Base-by-base conservation (phyloP, 2,113 vertebrate species). In the Charadrius vociferus region DNA sequence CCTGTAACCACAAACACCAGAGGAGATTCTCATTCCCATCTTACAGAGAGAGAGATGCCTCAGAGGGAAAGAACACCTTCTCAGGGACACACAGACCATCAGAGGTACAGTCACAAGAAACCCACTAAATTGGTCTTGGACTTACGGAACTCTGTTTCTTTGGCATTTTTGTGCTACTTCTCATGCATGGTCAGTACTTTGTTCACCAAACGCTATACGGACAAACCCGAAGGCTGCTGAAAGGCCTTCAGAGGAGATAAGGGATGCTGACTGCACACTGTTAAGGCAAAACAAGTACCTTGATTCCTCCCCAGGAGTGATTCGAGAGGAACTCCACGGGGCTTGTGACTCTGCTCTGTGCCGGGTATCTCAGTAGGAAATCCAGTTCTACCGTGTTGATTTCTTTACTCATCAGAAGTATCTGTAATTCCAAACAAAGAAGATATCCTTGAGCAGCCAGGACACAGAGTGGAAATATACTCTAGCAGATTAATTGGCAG, bases 311-410 rank as follows among this genome's bases (percentile, higher is more conserved):
- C 99, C 99, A 99, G 34, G 99, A 98, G 43, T 99, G 98, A 92
- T 98, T 96, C 52, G 99, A 99, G 52, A 99, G 98, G 97, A 99
- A 99, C 59, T 99, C 99, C 88, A 99, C 98, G 1, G 99, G 99
- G 75, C 99, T 99, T 1, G 94, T 94, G 65, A 98, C 87, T 34
- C 98, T 97, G 1, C 99, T 97, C 87, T 98, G 98, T 61, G 98
- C 98, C 22, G 99, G 99, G 91, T 98, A 99, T 45, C 99, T 98
- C 68, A 99, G 98, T n/a, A 99, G 98, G 95, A 99, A 99, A 96
- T 99, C 99, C 95, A 99, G 92, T 94, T 99, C 99, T 27, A 59
- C 94, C 3, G 96, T 18, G 66, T 97, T 95, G 78, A 99, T 98
- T 96, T 99, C 99, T 95, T 99, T 99, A 95, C 97, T 99, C 98